phyloP scores from a whole-genome alignment of 2,113 vertebrate species.

The Stigmatopora argus region DNA sequence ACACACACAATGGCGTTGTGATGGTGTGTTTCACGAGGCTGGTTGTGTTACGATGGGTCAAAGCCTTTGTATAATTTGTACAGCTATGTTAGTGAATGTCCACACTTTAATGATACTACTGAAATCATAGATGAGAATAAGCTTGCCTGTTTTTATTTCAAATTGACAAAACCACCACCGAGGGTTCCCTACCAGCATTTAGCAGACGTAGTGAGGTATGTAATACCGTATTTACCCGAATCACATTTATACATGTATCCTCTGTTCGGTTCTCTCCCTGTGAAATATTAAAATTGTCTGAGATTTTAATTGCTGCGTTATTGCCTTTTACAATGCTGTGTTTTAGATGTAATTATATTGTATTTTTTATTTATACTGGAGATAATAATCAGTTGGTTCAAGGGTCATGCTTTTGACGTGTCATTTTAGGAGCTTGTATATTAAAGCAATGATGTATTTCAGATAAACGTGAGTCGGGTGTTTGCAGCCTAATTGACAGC shows the following conservation, averaged over 20 bases:
- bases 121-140: conserved; percentile 66
- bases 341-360: conserved; percentile 75
- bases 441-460: conserved; percentile 39
- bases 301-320: conserved; percentile 74
- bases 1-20: neutral
- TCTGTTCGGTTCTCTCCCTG: conserved; percentile 53
- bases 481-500: conserved; percentile 42
- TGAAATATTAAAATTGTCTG: conserved; percentile 66
- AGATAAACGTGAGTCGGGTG: conserved; percentile 46
- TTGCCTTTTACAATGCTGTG: conserved; percentile 77
- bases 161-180: conserved; percentile 50
- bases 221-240: conserved; percentile 64
- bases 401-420: conserved; percentile 68
- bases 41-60: conserved; percentile 48
- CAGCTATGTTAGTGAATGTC: conserved; percentile 68
- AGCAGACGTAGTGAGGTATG: conserved; percentile 63
- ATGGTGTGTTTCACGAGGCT: neutral
- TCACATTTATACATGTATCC: conserved; percentile 65
- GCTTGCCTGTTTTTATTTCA: conserved; percentile 58
- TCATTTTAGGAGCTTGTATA: conserved; percentile 52
- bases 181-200: conserved; percentile 75
- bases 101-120: conserved; percentile 66
- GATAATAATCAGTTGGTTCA: conserved; percentile 65
- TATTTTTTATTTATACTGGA: conserved; percentile 71
- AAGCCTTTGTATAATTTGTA: conserved; percentile 71